Evolutionary conservation across 2,888 invertebrate genomes (phyloP).

Genomic region (Limnephilus marmoratus): DNA sequence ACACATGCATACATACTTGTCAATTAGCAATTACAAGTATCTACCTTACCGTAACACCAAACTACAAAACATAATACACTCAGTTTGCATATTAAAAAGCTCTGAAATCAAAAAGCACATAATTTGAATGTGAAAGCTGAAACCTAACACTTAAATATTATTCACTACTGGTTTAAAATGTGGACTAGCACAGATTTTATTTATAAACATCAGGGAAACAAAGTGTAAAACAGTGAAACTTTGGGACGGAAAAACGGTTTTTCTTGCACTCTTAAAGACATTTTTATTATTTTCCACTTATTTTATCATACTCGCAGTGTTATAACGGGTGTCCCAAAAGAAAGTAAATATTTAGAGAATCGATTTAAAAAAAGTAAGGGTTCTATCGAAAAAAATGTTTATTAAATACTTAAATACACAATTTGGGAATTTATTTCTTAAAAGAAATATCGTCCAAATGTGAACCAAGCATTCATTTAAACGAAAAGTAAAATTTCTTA

Average conservation of each 20-base stretch:
- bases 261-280: neutral
- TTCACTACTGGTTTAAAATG: neutral
- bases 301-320: neutral
- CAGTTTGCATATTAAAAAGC: neutral
- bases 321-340: too few species aligned
- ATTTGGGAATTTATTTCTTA: too few species aligned
- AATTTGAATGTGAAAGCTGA: neutral
- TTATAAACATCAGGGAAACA: too few species aligned
- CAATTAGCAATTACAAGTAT: constrained; percentile 51
- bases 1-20: constrained; percentile 64
- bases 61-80: constrained; percentile 15
- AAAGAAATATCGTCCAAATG: too few species aligned
- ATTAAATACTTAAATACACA: too few species aligned
- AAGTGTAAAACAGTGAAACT: too few species aligned
- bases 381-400: too few species aligned
- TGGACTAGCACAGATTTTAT: neutral
- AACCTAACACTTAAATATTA: neutral
- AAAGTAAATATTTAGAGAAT: too few species aligned
- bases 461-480: too few species aligned
- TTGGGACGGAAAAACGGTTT: neutral
- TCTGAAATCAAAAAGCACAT: neutral
- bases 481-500: too few species aligned
- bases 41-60: constrained; percentile 16
- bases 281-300: neutral
- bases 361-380: too few species aligned